A percentile compares a stretch with the other conserved stretches of the same genome.
phyloP scores from a whole-genome alignment of 1,140 invertebrate genomes.

The Mylabris phalerata region DNA sequence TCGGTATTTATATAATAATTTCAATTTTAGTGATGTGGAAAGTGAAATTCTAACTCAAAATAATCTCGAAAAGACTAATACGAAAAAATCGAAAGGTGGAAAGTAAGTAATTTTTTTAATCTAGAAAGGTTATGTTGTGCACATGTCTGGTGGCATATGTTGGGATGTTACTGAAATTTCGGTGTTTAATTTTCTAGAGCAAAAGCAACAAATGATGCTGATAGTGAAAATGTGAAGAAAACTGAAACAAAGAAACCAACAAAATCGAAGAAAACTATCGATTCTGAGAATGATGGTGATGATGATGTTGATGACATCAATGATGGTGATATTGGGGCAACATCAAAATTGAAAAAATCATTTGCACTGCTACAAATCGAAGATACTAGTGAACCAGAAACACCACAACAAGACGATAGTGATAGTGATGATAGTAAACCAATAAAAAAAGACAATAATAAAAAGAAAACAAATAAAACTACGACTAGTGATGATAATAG shows the following conservation, averaged over 20 bases:
- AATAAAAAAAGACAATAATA: conserved; percentile 48
- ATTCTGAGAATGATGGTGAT: conserved; percentile 40
- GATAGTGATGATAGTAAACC: conserved; percentile 42
- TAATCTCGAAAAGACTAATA: conserved; percentile 26
- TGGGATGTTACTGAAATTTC: background rate
- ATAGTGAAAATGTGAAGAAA: conserved; percentile 31
- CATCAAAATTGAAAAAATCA: conserved; percentile 35
- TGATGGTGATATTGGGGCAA: conserved; percentile 21
- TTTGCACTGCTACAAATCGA: conserved; percentile 42
- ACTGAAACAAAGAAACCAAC: conserved; percentile 32
- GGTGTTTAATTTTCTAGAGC: conserved; percentile 19
- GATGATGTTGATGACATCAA: background rate
- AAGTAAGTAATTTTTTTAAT: conserved; percentile 31
- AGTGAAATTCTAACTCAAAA: conserved; percentile 32
- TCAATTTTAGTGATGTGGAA: conserved; percentile 34
- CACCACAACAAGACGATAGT: conserved; percentile 39
- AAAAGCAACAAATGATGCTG: conserved; percentile 34
- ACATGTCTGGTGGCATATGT: conserved; percentile 6
- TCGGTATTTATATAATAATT: conserved; percentile 25
- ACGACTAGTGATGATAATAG: conserved; percentile 43
- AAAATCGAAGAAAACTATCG: conserved; percentile 41
- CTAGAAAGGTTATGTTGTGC: conserved; percentile 26
- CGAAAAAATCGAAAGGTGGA: conserved; percentile 32
- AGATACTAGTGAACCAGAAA: conserved; percentile 36
- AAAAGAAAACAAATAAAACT: conserved; percentile 50